These are phyloP conservation scores for Mugil cephalus DNA, from an alignment of 2,113 vertebrate species.

Conservation along the genomic window DNA sequence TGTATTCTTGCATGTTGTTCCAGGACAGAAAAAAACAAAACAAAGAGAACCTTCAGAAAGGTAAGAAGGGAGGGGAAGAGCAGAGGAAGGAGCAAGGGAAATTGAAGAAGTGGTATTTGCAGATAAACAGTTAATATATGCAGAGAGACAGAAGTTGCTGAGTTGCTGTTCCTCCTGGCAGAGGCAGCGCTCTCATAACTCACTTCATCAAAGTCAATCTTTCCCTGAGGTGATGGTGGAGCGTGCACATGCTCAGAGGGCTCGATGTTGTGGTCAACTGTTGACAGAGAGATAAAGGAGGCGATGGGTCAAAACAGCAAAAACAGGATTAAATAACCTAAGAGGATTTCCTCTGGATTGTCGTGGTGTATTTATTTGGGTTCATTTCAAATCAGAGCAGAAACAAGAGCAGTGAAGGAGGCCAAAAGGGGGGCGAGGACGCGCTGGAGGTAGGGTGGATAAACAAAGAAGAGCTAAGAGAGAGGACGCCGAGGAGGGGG, in stretches of 20 bases:
- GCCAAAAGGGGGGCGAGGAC: not conserved
- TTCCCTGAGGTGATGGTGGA: conserved; percentile 83
- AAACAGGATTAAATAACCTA: conserved; percentile 18
- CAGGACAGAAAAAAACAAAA: not conserved
- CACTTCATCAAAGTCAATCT: conserved; percentile 95
- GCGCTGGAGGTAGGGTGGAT: not conserved
- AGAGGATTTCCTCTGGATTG: conserved; percentile 30
- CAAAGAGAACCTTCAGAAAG: not conserved
- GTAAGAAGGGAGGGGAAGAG: not conserved
- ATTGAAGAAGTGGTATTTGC: conserved; percentile 4
- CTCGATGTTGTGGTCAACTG: conserved; percentile 91
- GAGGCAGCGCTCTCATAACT: conserved; percentile 39
- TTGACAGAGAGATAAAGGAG: conserved; percentile 52
- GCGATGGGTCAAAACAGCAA: conserved; percentile 27
- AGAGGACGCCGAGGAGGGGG: not conserved
- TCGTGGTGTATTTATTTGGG: conserved; percentile 32
- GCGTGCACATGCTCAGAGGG: conserved; percentile 88
- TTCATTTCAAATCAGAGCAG: conserved; percentile 21
- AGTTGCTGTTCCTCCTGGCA: conserved; percentile 21
- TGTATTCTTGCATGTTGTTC: not conserved
- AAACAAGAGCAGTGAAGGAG: conserved; percentile 53
- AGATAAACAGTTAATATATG: conserved; percentile 26
- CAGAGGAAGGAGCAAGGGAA: not conserved
- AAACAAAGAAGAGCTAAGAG: not conserved
- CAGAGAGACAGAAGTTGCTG: not conserved